These are phyloP conservation scores for Yasuhikotakia modesta DNA, from an alignment of 2,797 vertebrate species.

Conservation along the genomic window DNA sequence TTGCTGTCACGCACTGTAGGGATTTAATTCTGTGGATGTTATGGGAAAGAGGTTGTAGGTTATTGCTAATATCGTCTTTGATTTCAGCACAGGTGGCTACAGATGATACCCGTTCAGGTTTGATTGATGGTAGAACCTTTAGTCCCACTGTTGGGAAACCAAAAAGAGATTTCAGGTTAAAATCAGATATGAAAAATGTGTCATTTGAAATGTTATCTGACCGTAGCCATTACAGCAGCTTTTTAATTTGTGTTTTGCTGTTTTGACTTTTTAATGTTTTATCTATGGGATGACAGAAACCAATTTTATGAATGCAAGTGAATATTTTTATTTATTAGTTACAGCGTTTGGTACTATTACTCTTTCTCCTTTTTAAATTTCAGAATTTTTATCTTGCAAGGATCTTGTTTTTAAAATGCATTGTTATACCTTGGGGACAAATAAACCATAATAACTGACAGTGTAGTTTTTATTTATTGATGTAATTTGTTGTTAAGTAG, in stretches of 20 bases:
- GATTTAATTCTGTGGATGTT: not conserved
- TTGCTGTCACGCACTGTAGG: not conserved
- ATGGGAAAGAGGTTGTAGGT: not conserved
- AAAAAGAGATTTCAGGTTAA: slow-evolving; percentile 44
- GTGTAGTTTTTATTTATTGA: not conserved
- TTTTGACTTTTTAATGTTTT: slow-evolving; percentile 46
- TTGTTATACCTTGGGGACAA: slow-evolving; percentile 15
- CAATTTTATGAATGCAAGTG: slow-evolving; percentile 37
- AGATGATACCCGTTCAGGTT: not conserved
- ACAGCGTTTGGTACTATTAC: slow-evolving; percentile 54
- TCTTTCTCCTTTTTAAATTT: not conserved
- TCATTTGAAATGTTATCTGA: not conserved
- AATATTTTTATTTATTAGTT: slow-evolving; percentile 71
- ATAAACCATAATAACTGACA: slow-evolving; percentile 26
- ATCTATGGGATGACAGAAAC: slow-evolving; percentile 24
- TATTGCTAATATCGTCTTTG: not conserved
- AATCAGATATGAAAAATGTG: slow-evolving; percentile 39
- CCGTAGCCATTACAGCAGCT: not conserved
- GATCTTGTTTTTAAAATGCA: slow-evolving; percentile 12
- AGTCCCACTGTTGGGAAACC: not conserved
- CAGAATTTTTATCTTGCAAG: not conserved
- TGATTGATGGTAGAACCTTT: not conserved
- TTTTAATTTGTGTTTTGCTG: not conserved
- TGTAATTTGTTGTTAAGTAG: not conserved
- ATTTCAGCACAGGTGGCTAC: not conserved